Base-by-base conservation (phyloP, 2,888 invertebrate species). In the Clunio marinus region DNA sequence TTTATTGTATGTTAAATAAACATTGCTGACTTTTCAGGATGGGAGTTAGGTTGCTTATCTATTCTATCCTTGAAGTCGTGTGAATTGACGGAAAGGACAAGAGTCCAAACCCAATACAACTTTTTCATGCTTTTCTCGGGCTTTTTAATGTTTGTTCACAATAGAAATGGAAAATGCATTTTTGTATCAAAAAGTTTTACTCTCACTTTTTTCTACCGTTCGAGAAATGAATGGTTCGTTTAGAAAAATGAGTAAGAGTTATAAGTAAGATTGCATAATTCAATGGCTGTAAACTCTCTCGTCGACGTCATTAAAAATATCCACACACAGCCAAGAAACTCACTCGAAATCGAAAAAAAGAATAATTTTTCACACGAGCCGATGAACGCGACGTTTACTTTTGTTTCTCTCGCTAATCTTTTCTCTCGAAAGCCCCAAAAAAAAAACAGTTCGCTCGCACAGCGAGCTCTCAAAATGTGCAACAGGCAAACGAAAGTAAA, bases 401-500 rank as follows among this genome's bases (percentile, higher is more conserved):
- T 57, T 20, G 27, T 41, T 41, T 41, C 57, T 57, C 57, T 57
- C 57, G 57, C 27, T 27, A 10, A 25, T n/a, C 2, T 41, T 41
- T 10, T 41, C 51, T 51, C 51, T 51, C 10, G 7, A 24, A 8
- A 15, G 41, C n/a, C 41, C 41, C 41, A 15, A 41, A 41, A 41
- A n/a, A n/a, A 41, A 41, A 8, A 4, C 22, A 51, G 17, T 2
- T 57, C 27, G 22, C 24, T 57, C 57, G 41, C 41, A 2, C 41
- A n/a, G 2, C 41, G 41, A 41, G 8, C 32, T 32, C 41, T 41
- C 41, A n/a, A 5, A n/a, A 5, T 5, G 7, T 41, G 41, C 41
- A 41, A 41, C 41, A 41, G 41, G 41, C 41, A 41, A 41, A 63
- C 63, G 63, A 63, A 63, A 63, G 63, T 63, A 63, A 63, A 63